phyloP scores from a whole-genome alignment of 2,888 invertebrate species.

The Clivina fossor region DNA sequence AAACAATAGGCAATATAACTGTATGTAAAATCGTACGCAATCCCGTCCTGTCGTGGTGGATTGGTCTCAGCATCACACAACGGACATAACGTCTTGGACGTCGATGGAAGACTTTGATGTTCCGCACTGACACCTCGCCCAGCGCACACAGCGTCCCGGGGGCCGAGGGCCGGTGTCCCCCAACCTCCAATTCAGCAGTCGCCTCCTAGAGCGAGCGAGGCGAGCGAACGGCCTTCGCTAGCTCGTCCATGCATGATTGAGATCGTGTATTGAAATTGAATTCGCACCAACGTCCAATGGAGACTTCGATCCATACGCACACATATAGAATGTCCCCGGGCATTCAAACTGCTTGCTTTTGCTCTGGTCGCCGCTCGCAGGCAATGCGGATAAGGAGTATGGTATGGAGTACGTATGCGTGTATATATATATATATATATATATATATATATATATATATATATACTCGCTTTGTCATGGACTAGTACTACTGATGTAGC shows the following conservation, averaged over 20 bases:
- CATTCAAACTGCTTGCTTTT: too few species aligned
- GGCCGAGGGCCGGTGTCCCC: slow-evolving; percentile 12
- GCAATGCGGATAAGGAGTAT: background rate
- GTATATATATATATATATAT: background rate
- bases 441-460: background rate
- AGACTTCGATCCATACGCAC: slow-evolving; percentile 24
- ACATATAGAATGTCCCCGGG: too few species aligned
- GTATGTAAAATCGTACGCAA: too few species aligned
- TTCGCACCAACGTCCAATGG: slow-evolving; percentile 47
- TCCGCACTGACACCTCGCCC: slow-evolving; percentile 36
- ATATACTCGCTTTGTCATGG: too few species aligned
- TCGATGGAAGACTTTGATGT: slow-evolving; percentile 48
- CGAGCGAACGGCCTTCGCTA: slow-evolving; percentile 39
- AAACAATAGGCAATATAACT: too few species aligned
- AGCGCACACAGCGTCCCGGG: background rate
- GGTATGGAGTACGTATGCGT: background rate
- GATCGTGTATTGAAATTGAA: slow-evolving; percentile 56
- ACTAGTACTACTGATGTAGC: too few species aligned
- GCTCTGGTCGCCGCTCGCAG: background rate
- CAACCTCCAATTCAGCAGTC: too few species aligned
- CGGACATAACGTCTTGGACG: too few species aligned
- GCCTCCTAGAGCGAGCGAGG: slow-evolving; percentile 37
- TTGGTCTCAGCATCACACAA: background rate
- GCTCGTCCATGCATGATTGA: slow-evolving; percentile 53
- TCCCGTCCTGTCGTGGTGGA: background rate